These are phyloP conservation scores for Ptychodera flava DNA, from an alignment of 35 echinoderm and acorn worm genomes.

Conservation along the genomic window DNA sequence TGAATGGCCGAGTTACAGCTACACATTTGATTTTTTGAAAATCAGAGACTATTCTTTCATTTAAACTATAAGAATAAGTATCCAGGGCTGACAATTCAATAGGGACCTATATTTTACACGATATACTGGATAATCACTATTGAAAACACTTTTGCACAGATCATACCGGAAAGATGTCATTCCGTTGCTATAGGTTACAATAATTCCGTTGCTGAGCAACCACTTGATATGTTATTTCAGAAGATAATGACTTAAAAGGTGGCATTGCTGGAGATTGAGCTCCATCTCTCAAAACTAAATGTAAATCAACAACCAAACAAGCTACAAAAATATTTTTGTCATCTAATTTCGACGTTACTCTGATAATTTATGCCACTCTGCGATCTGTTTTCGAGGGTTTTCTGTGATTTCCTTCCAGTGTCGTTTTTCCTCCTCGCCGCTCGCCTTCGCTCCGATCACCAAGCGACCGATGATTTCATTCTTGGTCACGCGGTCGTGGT, in stretches of 20 bases:
- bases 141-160: too few species aligned
- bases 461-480: constrained; percentile 96
- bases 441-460: constrained; percentile 44
- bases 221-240: neutral
- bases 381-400: constrained; percentile 91
- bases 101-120: too few species aligned
- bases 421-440: constrained; percentile 38
- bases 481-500: constrained; percentile 96
- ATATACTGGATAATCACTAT: too few species aligned
- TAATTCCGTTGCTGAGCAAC: neutral
- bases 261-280: neutral
- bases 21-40: too few species aligned
- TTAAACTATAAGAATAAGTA: too few species aligned
- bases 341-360: constrained; percentile 7
- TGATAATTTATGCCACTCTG: constrained; percentile 93
- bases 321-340: neutral
- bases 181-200: neutral
- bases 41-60: too few species aligned
- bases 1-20: too few species aligned
- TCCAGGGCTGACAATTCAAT: too few species aligned
- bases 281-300: neutral
- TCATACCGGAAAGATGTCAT: too few species aligned
- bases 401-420: constrained; percentile 96
- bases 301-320: neutral
- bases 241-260: too few species aligned